Evolutionary conservation across 2,113 vertebrate species (phyloP).

Genomic region (Zosterops borbonicus): DNA sequence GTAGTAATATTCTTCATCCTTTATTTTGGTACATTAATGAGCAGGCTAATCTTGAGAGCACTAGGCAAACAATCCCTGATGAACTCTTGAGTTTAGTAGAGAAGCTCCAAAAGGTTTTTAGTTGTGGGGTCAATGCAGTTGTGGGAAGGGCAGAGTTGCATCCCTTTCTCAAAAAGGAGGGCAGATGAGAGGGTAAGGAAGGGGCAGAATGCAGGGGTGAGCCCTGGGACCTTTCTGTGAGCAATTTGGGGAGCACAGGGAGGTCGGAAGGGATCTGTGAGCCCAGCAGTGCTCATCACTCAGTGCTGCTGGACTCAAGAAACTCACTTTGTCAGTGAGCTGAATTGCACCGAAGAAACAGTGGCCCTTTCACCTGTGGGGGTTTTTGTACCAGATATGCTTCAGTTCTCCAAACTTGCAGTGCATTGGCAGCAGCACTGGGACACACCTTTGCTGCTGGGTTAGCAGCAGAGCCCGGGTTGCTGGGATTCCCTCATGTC

Average conservation of each 20-base stretch:
- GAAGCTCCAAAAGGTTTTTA: not conserved
- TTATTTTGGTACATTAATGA: not conserved
- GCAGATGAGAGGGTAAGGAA: not conserved
- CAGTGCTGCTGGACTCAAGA: not conserved
- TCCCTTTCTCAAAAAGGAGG: not conserved
- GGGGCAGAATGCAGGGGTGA: not conserved
- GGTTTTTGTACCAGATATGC: not conserved
- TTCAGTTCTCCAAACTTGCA: not conserved
- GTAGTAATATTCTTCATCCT: not conserved
- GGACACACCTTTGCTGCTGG: not conserved
- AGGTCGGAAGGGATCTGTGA: not conserved
- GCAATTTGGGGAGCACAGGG: not conserved
- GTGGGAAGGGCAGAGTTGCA: not conserved
- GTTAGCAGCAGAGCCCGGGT: not conserved
- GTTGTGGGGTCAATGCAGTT: not conserved
- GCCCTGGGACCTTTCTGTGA: not conserved
- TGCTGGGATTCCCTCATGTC: not conserved
- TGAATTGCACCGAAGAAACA: not conserved
- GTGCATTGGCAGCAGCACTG: not conserved
- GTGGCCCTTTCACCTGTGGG: not conserved
- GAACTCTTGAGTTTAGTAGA: not conserved
- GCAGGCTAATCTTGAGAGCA: not conserved
- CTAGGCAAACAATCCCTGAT: not conserved
- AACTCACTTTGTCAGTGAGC: not conserved
- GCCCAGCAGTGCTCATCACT: not conserved